These are phyloP conservation scores for Hippoglossus hippoglossus DNA, from an alignment of 2,797 vertebrate genomes.

Conservation along the genomic window DNA sequence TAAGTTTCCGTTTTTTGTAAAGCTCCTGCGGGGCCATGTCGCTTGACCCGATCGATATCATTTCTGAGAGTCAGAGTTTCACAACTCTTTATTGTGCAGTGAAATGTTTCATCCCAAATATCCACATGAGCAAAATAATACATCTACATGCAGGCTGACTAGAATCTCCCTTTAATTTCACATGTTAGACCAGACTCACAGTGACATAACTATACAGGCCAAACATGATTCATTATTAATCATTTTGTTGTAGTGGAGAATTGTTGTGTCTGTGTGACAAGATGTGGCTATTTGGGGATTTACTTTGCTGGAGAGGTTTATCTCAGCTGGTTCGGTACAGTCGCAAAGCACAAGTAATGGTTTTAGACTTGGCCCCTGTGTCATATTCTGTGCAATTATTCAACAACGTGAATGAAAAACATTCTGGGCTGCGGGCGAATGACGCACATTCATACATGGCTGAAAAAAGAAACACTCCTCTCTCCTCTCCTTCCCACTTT, in stretches of 20 bases:
- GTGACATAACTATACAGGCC: no score
- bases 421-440: conserved; percentile 28
- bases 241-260: background rate
- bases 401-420: conserved; percentile 35
- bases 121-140: no score
- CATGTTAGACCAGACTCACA: background rate
- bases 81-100: no score
- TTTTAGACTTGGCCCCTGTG: conserved; percentile 28
- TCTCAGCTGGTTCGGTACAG: background rate
- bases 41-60: no score
- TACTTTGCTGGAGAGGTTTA: conserved; percentile 2
- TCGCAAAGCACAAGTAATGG: conserved; percentile 8
- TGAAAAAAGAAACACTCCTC: conserved; percentile 32
- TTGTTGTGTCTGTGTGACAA: background rate
- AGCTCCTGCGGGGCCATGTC: no score
- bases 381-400: conserved; percentile 42
- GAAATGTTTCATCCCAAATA: no score
- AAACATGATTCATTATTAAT: conserved; percentile 13
- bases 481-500: conserved; percentile 12
- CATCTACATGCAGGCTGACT: no score
- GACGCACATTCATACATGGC: conserved; percentile 23
- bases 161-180: background rate
- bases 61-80: no score
- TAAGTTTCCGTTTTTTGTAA: no score
- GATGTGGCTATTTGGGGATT: conserved; percentile 16